These are phyloP conservation scores for Tenodera sinensis DNA, from an alignment of 2,888 invertebrate genomes.

Conservation along the genomic window DNA sequence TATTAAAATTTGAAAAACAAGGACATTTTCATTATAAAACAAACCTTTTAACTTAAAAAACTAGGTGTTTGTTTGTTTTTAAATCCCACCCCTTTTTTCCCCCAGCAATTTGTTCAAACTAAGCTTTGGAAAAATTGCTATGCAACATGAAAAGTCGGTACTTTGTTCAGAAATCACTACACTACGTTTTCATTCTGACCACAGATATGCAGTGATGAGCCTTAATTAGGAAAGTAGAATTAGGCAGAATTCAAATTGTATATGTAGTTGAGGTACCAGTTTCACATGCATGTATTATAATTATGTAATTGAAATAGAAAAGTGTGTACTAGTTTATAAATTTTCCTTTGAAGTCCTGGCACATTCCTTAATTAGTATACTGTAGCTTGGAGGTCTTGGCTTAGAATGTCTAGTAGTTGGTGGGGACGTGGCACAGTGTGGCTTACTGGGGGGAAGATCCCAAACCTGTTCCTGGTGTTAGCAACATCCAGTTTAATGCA, in stretches of 20 bases:
- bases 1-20: too few species aligned
- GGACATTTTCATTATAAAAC: too few species aligned
- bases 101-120: too few species aligned
- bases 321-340: neutral
- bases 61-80: too few species aligned
- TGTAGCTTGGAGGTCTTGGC: conserved; percentile 10
- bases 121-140: too few species aligned
- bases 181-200: too few species aligned
- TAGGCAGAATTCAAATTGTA: neutral
- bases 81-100: too few species aligned
- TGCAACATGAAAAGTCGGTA: too few species aligned
- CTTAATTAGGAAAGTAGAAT: neutral
- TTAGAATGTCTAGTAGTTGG: neutral
- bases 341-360: neutral
- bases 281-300: neutral
- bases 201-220: too few species aligned
- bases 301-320: neutral
- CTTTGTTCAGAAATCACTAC: too few species aligned
- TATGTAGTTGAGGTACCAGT: neutral
- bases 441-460: conserved; percentile 20
- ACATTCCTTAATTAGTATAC: conserved; percentile 4
- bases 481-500: neutral
- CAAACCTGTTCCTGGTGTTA: neutral
- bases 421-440: conserved; percentile 16
- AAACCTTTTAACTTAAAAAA: too few species aligned